These are phyloP conservation scores for Sminthurides aquaticus DNA, from an alignment of 2,888 invertebrate genomes.

Conservation along the genomic window DNA sequence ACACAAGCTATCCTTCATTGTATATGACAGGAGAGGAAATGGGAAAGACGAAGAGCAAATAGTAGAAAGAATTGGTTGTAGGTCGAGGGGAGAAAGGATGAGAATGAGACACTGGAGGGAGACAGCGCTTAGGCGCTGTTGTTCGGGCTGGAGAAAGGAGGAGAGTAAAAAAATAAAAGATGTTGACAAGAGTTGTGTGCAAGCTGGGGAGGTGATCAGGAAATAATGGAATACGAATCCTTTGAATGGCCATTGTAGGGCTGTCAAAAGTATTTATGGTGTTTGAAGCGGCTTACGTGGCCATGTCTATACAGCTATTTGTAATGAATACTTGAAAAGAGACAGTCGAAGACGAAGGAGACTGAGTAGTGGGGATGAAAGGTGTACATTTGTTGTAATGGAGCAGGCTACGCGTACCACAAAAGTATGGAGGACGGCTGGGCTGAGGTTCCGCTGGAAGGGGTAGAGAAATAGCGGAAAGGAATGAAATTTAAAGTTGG, in stretches of 20 bases:
- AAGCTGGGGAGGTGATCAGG: background rate
- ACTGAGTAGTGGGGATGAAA: background rate
- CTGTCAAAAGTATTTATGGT: constrained; percentile 7
- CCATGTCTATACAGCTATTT: constrained; percentile 3
- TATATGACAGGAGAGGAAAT: too few species aligned
- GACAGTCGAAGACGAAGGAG: background rate
- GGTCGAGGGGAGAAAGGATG: background rate
- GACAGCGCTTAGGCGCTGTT: background rate
- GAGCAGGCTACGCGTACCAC: too few species aligned
- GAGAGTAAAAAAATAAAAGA: background rate
- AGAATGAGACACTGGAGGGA: background rate
- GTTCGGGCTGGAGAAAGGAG: background rate
- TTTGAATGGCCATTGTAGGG: background rate
- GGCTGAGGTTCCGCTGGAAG: too few species aligned
- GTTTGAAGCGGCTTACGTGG: constrained; percentile 4
- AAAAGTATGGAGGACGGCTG: too few species aligned
- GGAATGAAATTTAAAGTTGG: too few species aligned
- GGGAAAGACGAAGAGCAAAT: constrained; percentile 2
- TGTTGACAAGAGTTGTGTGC: background rate
- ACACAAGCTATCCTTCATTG: too few species aligned
- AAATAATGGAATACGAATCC: background rate
- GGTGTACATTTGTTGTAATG: too few species aligned
- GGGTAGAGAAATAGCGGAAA: too few species aligned
- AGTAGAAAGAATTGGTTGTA: background rate
- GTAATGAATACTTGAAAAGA: constrained; percentile 7